Evolutionary conservation across 2,888 invertebrate species (phyloP), one percentile per base, ranked within the genome.

Genomic region (Drosophila ezoana): DNA sequence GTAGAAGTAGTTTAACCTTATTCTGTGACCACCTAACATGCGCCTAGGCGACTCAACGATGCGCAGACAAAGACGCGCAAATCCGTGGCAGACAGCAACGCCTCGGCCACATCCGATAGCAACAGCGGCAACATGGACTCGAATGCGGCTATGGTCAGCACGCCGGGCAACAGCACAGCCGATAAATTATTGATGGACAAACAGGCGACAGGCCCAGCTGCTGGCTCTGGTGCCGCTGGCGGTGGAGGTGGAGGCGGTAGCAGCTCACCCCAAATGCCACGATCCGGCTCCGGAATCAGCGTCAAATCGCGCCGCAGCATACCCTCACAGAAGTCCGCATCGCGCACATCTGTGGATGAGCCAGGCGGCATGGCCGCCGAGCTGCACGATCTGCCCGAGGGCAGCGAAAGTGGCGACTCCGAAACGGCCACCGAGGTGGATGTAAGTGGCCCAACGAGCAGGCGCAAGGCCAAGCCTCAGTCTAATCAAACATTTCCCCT

Each of bases 351-450:
- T 23, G 93, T 93, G 4, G 93, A 94, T 56, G 92, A 92, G 68
- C 92, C 92, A 79, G 93, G 83, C 59, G 92, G 90, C 87, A 92
- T 89, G 82, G 90, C 92, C n/a, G 92, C 92, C 16, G 92, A 92
- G 79, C 79, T 94, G 52, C 93, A 93, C 70, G 94, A 94, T 87
- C 91, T 94, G 44, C 93, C 93, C 13, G 94, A 94, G 80, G 94
- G 94, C 80, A 93, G 93, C 52, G 94, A 94, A 84, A 94, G 94
- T 80, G 94, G 94, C 11, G 94, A 94, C 76, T 94, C 94, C 4
- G 95, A 95, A 87, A 95, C 95, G 0, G 95, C 95, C 48, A 95
- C 95, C 28, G 95, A 95, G 91, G 95, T 95, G 45, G 95, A 95
- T 91, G 94, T 95, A 70, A 95, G 91, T 91, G 10, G 8, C 4